phyloP scores from a whole-genome alignment of 64 coral and sea anemone genomes.

The Pachyseris speciosa region DNA sequence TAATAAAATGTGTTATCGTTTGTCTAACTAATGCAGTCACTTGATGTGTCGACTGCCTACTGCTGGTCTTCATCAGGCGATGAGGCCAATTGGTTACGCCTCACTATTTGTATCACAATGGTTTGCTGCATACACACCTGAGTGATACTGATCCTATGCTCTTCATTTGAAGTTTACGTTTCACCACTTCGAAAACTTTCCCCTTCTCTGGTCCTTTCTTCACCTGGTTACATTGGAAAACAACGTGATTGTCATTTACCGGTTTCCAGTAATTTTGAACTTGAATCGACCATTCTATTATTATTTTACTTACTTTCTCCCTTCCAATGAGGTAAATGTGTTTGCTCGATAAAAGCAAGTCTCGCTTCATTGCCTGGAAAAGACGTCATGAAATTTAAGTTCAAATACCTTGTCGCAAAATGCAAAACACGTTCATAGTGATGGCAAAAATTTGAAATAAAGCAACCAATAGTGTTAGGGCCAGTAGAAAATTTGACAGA shows the following conservation, averaged over 20 bases:
- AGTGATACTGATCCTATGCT: conserved; percentile 89
- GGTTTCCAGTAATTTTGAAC: neutral
- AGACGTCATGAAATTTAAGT: neutral
- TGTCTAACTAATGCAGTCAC: no score
- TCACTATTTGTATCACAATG: no score
- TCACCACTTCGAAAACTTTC: conserved; percentile 97
- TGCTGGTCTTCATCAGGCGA: no score
- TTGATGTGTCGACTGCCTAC: no score
- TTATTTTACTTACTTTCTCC: conserved; percentile 70
- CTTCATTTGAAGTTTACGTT: conserved; percentile 95
- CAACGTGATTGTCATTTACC: neutral
- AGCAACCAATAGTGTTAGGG: no score
- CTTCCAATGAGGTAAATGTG: conserved; percentile 99
- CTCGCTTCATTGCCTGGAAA: conserved; percentile 85
- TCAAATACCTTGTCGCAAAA: no score
- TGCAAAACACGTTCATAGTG: no score
- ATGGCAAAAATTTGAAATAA: no score
- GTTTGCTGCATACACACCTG: no score
- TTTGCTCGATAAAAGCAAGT: conserved; percentile 94
- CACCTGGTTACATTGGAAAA: conserved; percentile 48
- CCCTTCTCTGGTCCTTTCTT: conserved; percentile 99
- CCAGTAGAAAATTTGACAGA: neutral
- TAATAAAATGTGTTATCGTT: no score
- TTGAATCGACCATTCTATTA: neutral
- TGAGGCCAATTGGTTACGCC: no score